These are phyloP conservation scores for Drosophila parabipectinata DNA, from an alignment of 1,140 invertebrate species.

Conservation along the genomic window DNA sequence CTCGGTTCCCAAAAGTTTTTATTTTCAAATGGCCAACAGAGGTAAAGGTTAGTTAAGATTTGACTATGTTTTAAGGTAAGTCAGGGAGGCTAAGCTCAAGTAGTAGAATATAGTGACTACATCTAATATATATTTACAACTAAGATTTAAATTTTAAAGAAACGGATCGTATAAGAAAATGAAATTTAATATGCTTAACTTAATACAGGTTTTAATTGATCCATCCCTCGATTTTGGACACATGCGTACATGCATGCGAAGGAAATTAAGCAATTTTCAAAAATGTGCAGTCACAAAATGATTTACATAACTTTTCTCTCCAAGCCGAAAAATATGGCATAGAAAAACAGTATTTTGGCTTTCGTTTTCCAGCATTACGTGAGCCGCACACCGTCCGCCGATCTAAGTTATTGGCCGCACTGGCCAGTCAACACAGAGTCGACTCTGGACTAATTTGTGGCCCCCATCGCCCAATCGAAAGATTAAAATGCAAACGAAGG, in stretches of 20 bases:
- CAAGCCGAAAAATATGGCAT: constrained; percentile 16
- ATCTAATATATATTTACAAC: too few relatives aligned
- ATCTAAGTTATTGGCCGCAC: constrained; percentile 71
- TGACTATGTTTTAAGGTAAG: constrained; percentile 5
- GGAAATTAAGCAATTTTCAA: constrained; percentile 66
- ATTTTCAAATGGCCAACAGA: constrained; percentile 11
- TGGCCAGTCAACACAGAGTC: constrained; percentile 78
- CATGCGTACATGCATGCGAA: constrained; percentile 15
- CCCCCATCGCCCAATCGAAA: constrained; percentile 25
- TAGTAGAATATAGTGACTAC: not conserved
- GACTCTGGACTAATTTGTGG: constrained; percentile 72
- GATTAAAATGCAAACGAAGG: constrained; percentile 80
- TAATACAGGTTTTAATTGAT: too few relatives aligned
- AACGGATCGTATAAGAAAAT: too few relatives aligned
- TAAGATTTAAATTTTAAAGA: too few relatives aligned
- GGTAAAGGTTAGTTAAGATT: constrained; percentile 23
- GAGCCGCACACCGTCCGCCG: constrained; percentile 35
- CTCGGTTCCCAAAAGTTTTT: not conserved
- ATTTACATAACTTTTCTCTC: constrained; percentile 66
- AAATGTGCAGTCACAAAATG: constrained; percentile 45
- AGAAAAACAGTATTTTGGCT: constrained; percentile 50
- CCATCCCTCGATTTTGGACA: constrained; percentile 13
- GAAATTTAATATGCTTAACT: too few relatives aligned
- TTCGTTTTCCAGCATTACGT: constrained; percentile 58
- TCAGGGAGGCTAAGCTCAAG: not conserved